These are phyloP conservation scores for Campylomormyrus tamandua DNA, from an alignment of 2,113 vertebrate species.

Conservation along the genomic window DNA sequence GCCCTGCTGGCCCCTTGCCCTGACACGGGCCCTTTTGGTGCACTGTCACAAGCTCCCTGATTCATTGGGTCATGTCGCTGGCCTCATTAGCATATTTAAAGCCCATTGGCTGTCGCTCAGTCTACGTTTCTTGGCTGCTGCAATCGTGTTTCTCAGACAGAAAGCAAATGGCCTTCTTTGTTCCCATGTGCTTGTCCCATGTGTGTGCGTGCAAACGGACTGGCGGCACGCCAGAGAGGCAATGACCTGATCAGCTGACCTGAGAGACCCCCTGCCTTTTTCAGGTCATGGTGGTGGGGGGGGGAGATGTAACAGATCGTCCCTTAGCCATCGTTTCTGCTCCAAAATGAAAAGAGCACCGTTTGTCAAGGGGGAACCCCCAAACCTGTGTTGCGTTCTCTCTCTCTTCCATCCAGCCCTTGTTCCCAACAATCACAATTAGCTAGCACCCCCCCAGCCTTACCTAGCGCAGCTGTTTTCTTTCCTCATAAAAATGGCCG, in stretches of 20 bases:
- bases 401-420: background rate
- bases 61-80: background rate
- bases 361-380: background rate
- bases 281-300: background rate
- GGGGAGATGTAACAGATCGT: background rate
- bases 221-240: background rate
- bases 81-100: background rate
- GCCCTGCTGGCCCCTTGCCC: background rate
- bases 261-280: background rate
- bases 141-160: background rate
- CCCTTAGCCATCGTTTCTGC: background rate
- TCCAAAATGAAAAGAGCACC: background rate
- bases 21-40: background rate
- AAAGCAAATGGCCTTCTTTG: background rate
- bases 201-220: background rate
- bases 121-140: background rate
- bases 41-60: background rate
- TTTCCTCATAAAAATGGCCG: conserved; percentile 25
- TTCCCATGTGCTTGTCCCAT: background rate
- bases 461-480: conserved; percentile 4
- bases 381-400: background rate
- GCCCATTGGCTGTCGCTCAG: background rate
- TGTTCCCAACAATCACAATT: background rate
- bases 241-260: background rate
- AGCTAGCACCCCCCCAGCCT: background rate